Percentiles rank a stretch among this genome's conserved stretches.
These are phyloP conservation scores for Enhydra lutris DNA, from an alignment of 2,113 vertebrate genomes.

Conservation along the genomic window DNA sequence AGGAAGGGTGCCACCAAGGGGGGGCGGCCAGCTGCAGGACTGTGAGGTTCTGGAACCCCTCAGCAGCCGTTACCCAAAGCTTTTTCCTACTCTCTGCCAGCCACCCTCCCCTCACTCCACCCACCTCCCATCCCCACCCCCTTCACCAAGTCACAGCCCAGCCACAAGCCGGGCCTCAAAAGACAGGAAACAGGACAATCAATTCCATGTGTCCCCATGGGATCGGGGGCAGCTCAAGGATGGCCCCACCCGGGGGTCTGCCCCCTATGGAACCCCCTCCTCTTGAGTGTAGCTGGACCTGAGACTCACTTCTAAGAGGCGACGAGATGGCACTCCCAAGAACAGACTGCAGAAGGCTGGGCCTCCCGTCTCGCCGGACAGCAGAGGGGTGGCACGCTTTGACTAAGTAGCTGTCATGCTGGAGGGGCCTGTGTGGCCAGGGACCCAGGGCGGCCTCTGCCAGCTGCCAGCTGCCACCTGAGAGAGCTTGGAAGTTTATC, in stretches of 20 bases:
- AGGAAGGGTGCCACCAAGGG: not conserved
- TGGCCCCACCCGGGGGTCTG: not conserved
- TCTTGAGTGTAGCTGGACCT: not conserved
- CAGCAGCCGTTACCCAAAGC: not conserved
- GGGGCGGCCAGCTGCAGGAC: rapidly evolving
- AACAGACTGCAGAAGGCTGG: rapidly evolving
- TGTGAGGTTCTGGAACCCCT: not conserved
- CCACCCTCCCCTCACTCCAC: no score
- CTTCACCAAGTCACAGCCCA: not conserved
- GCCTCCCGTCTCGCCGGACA: rapidly evolving
- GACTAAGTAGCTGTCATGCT: not conserved
- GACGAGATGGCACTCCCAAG: not conserved
- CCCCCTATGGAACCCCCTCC: no score
- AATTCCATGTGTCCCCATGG: not conserved
- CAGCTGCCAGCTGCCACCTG: rapidly evolving
- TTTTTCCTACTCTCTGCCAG: no score
- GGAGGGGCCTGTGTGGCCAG: not conserved
- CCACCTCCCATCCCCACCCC: not conserved
- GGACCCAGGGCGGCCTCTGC: not conserved
- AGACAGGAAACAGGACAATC: no score
- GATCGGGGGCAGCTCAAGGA: not conserved
- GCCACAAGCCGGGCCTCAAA: not conserved
- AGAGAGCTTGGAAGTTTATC: no score
- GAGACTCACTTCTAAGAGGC: not conserved
- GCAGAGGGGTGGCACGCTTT: rapidly evolving